Conservation (phyloP, 2,113 vertebrate genomes). For the Tinamus guttatus region DNA sequence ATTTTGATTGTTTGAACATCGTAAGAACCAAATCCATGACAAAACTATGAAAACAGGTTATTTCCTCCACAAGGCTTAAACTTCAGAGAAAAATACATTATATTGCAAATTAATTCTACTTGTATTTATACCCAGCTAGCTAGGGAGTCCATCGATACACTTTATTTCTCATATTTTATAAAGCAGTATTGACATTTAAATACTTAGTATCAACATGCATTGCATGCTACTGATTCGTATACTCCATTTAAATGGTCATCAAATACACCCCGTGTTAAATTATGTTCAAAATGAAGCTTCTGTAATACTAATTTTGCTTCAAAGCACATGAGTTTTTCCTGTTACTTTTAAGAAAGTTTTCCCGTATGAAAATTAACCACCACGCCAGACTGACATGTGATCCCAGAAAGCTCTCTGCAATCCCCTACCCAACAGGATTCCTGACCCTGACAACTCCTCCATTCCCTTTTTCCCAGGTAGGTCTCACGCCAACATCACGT, state of each 20-base stretch:
- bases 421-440: background rate
- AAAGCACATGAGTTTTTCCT: background rate
- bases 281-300: background rate
- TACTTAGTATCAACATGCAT: background rate
- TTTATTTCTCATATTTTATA: background rate
- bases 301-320: accelerated
- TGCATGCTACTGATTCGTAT: background rate
- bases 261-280: too few relatives aligned
- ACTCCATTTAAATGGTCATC: background rate
- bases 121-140: background rate
- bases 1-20: background rate
- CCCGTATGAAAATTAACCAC: background rate
- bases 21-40: background rate
- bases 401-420: background rate
- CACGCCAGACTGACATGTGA: background rate
- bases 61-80: background rate
- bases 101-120: background rate
- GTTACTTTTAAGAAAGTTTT: background rate
- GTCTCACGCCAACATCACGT: background rate
- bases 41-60: background rate
- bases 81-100: background rate
- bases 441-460: background rate
- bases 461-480: background rate
- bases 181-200: background rate
- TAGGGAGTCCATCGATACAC: background rate